Conservation (phyloP, 2,113 vertebrate species). For the Oreochromis niloticus region DNA sequence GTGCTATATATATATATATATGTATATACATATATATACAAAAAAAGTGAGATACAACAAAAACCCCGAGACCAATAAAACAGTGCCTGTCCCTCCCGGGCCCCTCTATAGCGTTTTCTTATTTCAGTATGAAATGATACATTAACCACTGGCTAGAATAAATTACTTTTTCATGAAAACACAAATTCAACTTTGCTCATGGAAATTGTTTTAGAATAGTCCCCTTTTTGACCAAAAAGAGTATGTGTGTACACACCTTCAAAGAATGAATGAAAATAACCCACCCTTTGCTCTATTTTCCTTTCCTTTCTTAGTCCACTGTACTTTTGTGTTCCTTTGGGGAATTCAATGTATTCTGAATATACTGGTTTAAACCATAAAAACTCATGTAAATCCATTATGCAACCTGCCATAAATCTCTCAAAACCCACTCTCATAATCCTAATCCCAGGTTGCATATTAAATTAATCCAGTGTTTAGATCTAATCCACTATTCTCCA, state of each 20-base stretch:
- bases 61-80: slow-evolving; percentile 4
- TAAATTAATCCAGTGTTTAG: slow-evolving; percentile 59
- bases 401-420: slow-evolving; percentile 50
- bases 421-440: slow-evolving; percentile 39
- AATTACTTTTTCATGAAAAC: slow-evolving; percentile 22
- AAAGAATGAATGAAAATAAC: slow-evolving; percentile 33
- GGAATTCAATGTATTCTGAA: background rate
- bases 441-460: slow-evolving; percentile 52
- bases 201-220: background rate
- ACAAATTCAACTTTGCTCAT: background rate
- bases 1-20: background rate
- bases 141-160: slow-evolving; percentile 6
- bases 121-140: slow-evolving; percentile 40
- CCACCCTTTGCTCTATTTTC: background rate
- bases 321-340: background rate
- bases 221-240: background rate
- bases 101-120: background rate
- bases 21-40: background rate
- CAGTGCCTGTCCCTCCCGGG: background rate
- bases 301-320: background rate
- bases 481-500: slow-evolving; percentile 52
- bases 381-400: slow-evolving; percentile 56
- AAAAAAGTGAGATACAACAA: background rate
- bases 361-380: slow-evolving; percentile 30
- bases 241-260: background rate